A percentile compares a stretch with the other conserved stretches of the same genome.
phyloP scores from a whole-genome alignment of 2,113 vertebrate genomes.

The Mesocricetus auratus region DNA sequence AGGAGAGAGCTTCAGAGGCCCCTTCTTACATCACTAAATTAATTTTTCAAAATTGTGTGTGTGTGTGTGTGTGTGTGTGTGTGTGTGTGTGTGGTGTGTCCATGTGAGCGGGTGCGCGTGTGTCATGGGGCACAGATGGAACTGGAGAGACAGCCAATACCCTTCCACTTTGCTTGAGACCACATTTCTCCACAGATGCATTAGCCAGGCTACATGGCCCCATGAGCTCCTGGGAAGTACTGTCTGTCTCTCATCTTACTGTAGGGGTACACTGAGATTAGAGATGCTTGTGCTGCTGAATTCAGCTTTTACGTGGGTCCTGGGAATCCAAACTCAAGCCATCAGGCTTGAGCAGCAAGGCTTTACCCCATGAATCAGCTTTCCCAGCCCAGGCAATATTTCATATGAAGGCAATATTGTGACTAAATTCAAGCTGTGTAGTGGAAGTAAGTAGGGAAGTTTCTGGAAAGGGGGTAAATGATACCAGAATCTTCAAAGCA shows the following conservation, averaged over 20 bases:
- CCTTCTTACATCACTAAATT: background rate
- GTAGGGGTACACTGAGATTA: background rate
- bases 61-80: background rate
- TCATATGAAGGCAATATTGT: background rate
- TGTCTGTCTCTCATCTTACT: background rate
- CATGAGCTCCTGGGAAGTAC: too few species aligned
- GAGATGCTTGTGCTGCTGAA: background rate
- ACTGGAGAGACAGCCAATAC: background rate
- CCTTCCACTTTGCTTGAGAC: background rate
- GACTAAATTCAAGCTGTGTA: background rate
- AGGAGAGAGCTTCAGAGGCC: background rate
- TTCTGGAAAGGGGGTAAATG: too few species aligned
- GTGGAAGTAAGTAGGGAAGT: background rate
- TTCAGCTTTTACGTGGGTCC: background rate
- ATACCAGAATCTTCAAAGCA: background rate
- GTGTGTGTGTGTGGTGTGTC: too few species aligned
- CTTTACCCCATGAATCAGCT: background rate
- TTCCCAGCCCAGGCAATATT: background rate
- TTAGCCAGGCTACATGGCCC: background rate
- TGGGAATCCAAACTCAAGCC: background rate
- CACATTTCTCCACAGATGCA: background rate
- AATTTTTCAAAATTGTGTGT: background rate
- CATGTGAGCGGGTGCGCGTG: too few species aligned
- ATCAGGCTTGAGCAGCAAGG: background rate
- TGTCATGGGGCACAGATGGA: too few species aligned